These are phyloP conservation scores for Dromiciops gliroides DNA, from an alignment of 2,113 vertebrate genomes.

Conservation along the genomic window DNA sequence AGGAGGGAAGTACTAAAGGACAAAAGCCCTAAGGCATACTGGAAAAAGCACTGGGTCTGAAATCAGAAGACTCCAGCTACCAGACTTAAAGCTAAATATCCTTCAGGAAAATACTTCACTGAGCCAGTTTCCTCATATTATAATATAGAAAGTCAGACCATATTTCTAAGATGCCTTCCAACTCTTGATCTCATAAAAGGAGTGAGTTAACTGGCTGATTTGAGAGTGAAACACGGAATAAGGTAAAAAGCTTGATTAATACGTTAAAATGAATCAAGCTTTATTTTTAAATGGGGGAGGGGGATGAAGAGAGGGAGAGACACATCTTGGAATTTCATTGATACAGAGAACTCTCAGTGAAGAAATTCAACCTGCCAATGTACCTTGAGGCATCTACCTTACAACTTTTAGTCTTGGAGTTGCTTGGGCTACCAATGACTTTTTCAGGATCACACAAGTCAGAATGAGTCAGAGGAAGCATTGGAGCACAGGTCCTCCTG, in stretches of 20 bases:
- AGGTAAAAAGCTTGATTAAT: not conserved
- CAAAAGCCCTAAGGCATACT: not conserved
- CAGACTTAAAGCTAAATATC: not conserved
- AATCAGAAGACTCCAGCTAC: not conserved
- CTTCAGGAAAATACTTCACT: not conserved
- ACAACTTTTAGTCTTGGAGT: not conserved
- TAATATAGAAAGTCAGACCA: not conserved
- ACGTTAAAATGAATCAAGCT: not conserved
- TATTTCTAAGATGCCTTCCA: not conserved
- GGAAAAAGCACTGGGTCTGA: not conserved
- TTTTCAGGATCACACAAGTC: not conserved
- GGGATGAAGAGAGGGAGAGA: not conserved
- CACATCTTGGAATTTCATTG: not conserved
- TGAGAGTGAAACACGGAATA: not conserved
- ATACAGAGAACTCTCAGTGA: not conserved
- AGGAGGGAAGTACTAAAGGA: not conserved
- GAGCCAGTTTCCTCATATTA: not conserved
- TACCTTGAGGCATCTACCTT: not conserved
- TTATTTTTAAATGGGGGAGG: not conserved
- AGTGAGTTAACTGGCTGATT: not conserved
- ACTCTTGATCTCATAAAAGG: not conserved
- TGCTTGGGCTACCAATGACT: not conserved
- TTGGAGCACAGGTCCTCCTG: not conserved
- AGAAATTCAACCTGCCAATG: not conserved
- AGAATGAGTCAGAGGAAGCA: not conserved